These are phyloP conservation scores for Sebastes oblongus DNA, from an alignment of 2,797 vertebrate genomes.

Conservation along the genomic window DNA sequence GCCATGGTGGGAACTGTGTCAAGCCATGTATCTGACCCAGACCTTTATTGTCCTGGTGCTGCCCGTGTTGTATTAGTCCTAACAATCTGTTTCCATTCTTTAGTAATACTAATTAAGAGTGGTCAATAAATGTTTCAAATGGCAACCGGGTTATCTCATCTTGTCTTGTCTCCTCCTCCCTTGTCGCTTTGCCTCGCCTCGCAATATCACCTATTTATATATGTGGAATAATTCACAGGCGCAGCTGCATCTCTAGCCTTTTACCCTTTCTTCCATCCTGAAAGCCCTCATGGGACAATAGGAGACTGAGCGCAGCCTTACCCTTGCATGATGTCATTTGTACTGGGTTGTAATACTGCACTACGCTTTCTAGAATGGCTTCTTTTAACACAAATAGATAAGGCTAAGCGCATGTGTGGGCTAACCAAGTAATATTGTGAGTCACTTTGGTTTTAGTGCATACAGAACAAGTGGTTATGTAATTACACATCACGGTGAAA, in stretches of 20 bases:
- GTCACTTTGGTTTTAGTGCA: conserved; percentile 8
- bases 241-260: conserved; percentile 26
- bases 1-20: conserved; percentile 70
- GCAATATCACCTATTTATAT: conserved; percentile 8
- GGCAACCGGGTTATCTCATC: conserved; percentile 7
- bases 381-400: neutral
- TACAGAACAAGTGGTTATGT: conserved; percentile 10
- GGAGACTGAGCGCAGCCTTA: conserved; percentile 13
- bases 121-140: conserved; percentile 31
- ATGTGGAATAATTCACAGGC: conserved; percentile 22
- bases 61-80: conserved; percentile 15
- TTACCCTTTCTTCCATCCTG: conserved; percentile 13
- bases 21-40: conserved; percentile 25
- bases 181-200: conserved; percentile 26
- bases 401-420: neutral
- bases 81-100: conserved; percentile 17
- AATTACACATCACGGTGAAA: conserved; percentile 6
- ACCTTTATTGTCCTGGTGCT: conserved; percentile 23
- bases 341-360: neutral
- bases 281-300: conserved; percentile 13
- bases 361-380: neutral
- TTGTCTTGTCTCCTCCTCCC: conserved; percentile 40
- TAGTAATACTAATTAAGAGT: conserved; percentile 6
- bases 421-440: conserved; percentile 10
- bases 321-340: conserved; percentile 16